Evolutionary conservation across 2,888 invertebrate species (phyloP).

Genomic region (Miltochrista miniata): DNA sequence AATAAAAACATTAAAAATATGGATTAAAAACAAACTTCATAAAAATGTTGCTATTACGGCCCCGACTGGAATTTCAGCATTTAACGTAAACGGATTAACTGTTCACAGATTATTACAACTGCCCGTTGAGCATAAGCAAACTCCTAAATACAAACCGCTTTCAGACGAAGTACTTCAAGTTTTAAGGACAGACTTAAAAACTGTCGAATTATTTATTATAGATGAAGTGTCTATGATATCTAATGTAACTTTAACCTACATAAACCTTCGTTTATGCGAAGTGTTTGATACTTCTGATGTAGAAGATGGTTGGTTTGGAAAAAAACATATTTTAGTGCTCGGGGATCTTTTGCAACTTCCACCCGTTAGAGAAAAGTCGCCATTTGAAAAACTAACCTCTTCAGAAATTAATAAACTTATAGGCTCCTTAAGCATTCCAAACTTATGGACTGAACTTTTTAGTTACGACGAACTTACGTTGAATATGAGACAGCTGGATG

Average conservation of each 20-base stretch:
- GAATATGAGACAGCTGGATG: neutral
- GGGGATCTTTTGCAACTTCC: constrained; percentile 3
- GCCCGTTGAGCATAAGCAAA: neutral
- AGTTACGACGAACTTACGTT: constrained; percentile 1
- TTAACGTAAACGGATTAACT: constrained; percentile 49
- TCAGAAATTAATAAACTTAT: neutral
- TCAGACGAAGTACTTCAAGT: constrained; percentile 2
- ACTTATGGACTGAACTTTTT: constrained; percentile 2
- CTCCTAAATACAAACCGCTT: neutral
- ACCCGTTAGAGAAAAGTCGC: neutral
- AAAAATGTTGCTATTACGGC: neutral
- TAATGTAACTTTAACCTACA: constrained; percentile 4
- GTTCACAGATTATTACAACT: constrained; percentile 42
- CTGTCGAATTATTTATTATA: neutral
- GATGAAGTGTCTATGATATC: constrained; percentile 28
- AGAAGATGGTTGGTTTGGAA: neutral
- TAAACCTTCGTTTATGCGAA: neutral
- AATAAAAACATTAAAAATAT: constrained; percentile 28
- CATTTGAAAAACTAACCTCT: neutral
- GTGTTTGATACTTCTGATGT: neutral
- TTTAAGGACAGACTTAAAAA: constrained; percentile 1
- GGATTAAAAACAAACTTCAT: neutral
- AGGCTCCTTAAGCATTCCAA: neutral
- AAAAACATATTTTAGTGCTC: neutral
- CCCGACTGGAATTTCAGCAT: constrained; percentile 47